phyloP scores from a whole-genome alignment of 2,797 vertebrate species.

The Chanos chanos region DNA sequence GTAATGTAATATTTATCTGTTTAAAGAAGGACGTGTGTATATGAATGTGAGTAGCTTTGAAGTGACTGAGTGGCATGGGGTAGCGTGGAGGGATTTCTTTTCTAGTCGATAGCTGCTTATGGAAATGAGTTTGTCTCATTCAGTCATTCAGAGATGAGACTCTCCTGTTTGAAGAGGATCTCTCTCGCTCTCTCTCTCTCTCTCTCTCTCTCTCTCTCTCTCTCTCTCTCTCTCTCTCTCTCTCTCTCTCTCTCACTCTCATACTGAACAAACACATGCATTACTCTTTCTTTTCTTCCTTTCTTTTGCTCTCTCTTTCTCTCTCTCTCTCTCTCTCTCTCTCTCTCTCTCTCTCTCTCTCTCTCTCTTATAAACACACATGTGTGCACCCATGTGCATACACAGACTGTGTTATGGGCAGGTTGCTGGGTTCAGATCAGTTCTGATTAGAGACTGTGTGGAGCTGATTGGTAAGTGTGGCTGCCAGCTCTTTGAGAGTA shows the following conservation, averaged over 20 bases:
- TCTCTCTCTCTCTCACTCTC: not conserved
- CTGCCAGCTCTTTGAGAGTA: constrained; percentile 59
- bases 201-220: not conserved
- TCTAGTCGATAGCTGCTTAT: constrained; percentile 32
- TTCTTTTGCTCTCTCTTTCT: not conserved
- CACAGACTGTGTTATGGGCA: constrained; percentile 38
- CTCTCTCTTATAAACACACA: constrained; percentile 1
- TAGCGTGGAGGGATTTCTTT: constrained; percentile 15
- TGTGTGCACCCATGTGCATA: constrained; percentile 4
- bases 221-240: not conserved
- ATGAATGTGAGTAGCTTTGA: constrained; percentile 36
- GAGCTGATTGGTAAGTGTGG: constrained; percentile 62
- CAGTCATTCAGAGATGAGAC: not conserved
- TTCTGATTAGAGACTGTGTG: constrained; percentile 62
- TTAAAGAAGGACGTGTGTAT: constrained; percentile 18
- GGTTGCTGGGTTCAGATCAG: constrained; percentile 60
- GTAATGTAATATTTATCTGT: constrained; percentile 35
- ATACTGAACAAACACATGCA: too few relatives aligned
- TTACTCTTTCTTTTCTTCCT: too few relatives aligned
- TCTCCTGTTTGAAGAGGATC: constrained; percentile 19
- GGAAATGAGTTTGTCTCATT: constrained; percentile 31
- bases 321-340: not conserved
- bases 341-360: not conserved
- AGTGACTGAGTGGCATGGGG: constrained; percentile 5
- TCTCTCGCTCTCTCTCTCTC: not conserved